Percentiles rank a stretch among this genome's conserved stretches.
These are phyloP conservation scores for Oreochromis tanganicae DNA, from an alignment of 2,113 vertebrate species.

Conservation along the genomic window DNA sequence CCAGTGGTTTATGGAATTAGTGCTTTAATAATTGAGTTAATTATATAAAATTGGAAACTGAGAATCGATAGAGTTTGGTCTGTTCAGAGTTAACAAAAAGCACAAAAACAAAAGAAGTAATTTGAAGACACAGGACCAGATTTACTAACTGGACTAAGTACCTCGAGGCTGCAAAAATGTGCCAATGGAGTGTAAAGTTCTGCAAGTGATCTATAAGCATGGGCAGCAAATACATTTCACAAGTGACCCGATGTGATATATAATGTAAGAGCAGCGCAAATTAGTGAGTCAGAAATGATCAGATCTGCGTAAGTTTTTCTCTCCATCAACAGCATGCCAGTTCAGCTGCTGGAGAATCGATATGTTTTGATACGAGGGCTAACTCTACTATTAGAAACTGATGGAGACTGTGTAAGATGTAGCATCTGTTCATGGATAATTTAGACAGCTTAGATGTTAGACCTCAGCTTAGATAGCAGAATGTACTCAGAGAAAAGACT, in stretches of 20 bases:
- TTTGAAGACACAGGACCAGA: neutral
- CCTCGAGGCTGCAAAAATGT: neutral
- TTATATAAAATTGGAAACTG: neutral
- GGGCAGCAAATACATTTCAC: neutral
- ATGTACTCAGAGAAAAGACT: neutral
- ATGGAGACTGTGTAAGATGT: neutral
- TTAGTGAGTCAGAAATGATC: neutral
- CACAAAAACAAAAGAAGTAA: neutral
- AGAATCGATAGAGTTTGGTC: neutral
- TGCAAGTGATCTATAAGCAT: neutral
- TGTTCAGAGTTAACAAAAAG: neutral
- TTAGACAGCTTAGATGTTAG: neutral
- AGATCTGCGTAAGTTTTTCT: neutral
- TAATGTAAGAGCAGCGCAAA: neutral
- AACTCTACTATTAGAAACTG: neutral
- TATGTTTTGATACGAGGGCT: neutral
- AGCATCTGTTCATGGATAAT: neutral
- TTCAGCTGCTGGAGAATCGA: neutral
- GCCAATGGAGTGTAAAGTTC: neutral
- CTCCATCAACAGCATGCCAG: neutral
- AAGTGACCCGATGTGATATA: neutral
- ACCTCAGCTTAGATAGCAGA: neutral
- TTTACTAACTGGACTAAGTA: neutral
- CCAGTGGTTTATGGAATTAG: neutral
- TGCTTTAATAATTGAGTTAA: neutral